Evolutionary conservation across 1,140 invertebrate species (phyloP), one percentile per base, ranked within the genome.

Genomic region (Agrypnia vestita): DNA sequence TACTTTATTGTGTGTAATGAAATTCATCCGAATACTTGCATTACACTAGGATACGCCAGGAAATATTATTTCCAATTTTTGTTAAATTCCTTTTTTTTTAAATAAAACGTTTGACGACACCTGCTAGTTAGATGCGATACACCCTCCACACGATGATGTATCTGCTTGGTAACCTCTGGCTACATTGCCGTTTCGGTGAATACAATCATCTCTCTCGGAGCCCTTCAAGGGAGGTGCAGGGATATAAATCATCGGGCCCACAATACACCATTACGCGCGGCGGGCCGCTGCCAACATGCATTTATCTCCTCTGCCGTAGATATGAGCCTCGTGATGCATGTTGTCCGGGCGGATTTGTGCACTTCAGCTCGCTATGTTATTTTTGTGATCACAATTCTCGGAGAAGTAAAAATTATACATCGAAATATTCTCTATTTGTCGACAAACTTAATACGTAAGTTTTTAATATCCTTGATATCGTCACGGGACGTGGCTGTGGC

Each of bases 241-340:
- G 55, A 77, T 49, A 76, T 80, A 80, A 80, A 80, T 80, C 79
- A 76, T 72, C 35, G 43, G 69, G 55, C 25, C 72, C 72, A 80
- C 79, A 80, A 80, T 80, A 56, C 72, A 55, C 79, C 79, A 80
- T 80, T 80, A 80, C 56, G 79, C 61, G 55, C 62, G 53, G 78
- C 62, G 53, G 78, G 46, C 51, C 59, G 71, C 76, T 43, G 61
- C 55, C 59, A 53, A 59, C 73, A 73, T 55, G 69, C 51, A 53
- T 73, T 55, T 73, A 51, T 73, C 69, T 73, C 25, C 49, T 15
- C 69, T 69, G 69, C 53, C 53, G 49, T 25, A 13, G 69, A 51
- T 53, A 73, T 73, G 47, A 73, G 25, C 47, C 17, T 61, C 11
- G 11, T n/a, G 15, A 61, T 21, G 56, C 10, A 43, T 9, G 35